Conservation (phyloP, 1,140 invertebrate genomes). For the Probaryconus sp. region DNA sequence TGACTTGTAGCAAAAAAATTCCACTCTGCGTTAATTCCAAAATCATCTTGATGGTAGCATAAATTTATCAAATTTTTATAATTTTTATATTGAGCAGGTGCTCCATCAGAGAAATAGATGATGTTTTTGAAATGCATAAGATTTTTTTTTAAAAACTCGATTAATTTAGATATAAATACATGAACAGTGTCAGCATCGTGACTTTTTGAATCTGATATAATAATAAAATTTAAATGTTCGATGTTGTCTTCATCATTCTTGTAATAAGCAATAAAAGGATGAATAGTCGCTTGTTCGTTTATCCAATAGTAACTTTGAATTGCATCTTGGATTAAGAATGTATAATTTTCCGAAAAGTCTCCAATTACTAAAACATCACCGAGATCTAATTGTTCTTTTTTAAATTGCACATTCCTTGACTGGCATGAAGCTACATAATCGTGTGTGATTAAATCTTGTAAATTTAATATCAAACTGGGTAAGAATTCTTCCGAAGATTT, state of each 20-base stretch:
- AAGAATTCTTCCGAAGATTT: conserved; percentile 12
- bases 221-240: conserved; percentile 14
- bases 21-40: conserved; percentile 62
- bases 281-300: conserved; percentile 61
- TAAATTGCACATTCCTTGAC: conserved; percentile 16
- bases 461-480: neutral
- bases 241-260: conserved; percentile 7
- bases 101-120: conserved; percentile 43
- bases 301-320: conserved; percentile 63
- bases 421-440: conserved; percentile 42
- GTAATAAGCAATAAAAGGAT: conserved; percentile 56
- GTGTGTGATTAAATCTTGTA: conserved; percentile 23
- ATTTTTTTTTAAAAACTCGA: conserved; percentile 11
- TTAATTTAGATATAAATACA: conserved; percentile 20
- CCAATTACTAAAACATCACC: conserved; percentile 38
- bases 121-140: conserved; percentile 1
- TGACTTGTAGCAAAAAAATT: conserved; percentile 68
- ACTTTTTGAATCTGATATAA: conserved; percentile 42
- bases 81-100: conserved; percentile 53
- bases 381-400: too few relatives aligned
- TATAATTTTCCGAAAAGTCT: conserved; percentile 68
- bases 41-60: conserved; percentile 61
- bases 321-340: conserved; percentile 62
- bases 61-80: conserved; percentile 66
- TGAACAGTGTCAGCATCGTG: conserved; percentile 37